Base-by-base conservation (phyloP, 2,113 vertebrate species). In the Catagonus wagneri region DNA sequence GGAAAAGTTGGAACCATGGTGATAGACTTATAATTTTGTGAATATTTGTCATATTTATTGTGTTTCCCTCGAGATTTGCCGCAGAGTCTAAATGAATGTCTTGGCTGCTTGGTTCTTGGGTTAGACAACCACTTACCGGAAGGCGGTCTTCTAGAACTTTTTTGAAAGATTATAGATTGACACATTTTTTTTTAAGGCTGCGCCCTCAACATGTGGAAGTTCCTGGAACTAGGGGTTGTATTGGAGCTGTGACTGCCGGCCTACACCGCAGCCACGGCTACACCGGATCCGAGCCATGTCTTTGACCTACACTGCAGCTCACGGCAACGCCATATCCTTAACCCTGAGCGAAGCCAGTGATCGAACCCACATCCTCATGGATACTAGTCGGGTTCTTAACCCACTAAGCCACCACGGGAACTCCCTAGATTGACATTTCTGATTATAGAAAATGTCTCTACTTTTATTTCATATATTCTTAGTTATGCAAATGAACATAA, bases 391-490 rank as follows among this genome's bases (percentile, higher is more conserved):
- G 44, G 44, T 44, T 44, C 8, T 44, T 44, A 44, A 44, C 44
- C 44, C 44, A 44, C 44, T 44, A 8, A 44, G 44, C 44, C 44
- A 44, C 44, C 8, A 44, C 44, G 44, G 44, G 44, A 44, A 44
- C 44, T 44, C 44, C 44, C 44, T 44, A 44, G 44, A 44, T 44
- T 44, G 44, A 44, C 32, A 80, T 39, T 71, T 78, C 66, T 88
- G 29, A 96, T 8, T 39, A 36, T 52, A 65, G 58, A 92, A 52
- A 83, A 56, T 13, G n/a, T 65, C 19, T 83, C 83, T 89, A 60
- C 29, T 84, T 85, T 96, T 84, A 74, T 79, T 91, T 94, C 74
- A 1, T 58, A 52, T 90, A 66, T 52, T 88, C 52, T 93, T 72
- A 68, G 15, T 72, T 96, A 56, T 84, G 66, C 32, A 75, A 25